Conservation (phyloP, 2,888 invertebrate genomes). For the Nezara viridula region DNA sequence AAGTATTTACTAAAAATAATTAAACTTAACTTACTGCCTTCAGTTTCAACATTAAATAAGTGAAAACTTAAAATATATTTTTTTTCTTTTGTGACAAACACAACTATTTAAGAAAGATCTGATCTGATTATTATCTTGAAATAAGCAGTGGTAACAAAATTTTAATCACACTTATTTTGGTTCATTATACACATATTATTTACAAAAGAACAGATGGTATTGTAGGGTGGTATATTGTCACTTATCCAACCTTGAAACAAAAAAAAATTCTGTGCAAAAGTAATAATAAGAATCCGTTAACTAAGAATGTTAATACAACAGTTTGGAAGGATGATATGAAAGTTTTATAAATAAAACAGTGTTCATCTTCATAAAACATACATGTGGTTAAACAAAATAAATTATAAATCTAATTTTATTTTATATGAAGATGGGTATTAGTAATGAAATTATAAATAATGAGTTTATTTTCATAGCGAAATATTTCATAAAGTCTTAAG, state of each 20-base stretch:
- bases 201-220: not conserved
- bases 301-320: not conserved
- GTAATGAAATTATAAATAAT: not conserved
- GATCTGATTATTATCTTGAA: not conserved
- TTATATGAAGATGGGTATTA: not conserved
- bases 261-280: not conserved
- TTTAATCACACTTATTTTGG: not conserved
- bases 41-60: constrained; percentile 17
- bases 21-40: not conserved
- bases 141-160: not conserved
- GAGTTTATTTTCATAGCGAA: not conserved
- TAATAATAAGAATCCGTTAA: not conserved
- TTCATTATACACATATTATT: not conserved
- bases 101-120: not conserved
- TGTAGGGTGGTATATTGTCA: not conserved
- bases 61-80: not conserved
- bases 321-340: not conserved
- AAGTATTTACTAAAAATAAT: not conserved
- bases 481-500: not conserved
- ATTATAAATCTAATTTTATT: not conserved
- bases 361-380: not conserved
- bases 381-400: not conserved
- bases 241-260: not conserved
- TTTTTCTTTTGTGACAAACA: not conserved
- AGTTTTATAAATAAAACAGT: not conserved